Evolutionary conservation across 2,113 vertebrate species (phyloP).

Genomic region (Sapayoa aenigma): DNA sequence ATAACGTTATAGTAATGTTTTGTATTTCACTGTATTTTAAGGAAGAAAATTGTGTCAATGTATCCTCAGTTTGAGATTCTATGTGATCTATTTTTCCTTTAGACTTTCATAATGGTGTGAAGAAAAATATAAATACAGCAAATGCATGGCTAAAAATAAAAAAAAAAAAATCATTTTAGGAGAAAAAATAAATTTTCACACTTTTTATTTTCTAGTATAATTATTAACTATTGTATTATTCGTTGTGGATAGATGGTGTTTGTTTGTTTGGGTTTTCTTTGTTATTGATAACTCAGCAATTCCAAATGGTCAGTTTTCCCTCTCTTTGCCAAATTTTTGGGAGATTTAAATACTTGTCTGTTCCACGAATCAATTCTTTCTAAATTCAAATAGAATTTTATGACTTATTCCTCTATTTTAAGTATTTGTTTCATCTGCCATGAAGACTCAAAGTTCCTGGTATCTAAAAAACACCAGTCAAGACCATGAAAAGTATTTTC

Average conservation of each 20-base stretch:
- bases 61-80: neutral
- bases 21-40: neutral
- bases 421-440: neutral
- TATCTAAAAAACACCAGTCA: neutral
- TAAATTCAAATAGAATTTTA: neutral
- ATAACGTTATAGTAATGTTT: neutral
- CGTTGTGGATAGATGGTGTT: accelerated
- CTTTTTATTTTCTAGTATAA: neutral
- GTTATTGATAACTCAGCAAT: neutral
- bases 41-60: neutral
- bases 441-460: neutral
- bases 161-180: neutral
- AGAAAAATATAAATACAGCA: neutral
- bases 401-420: neutral
- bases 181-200: neutral
- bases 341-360: neutral
- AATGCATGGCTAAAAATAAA: neutral
- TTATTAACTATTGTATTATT: neutral
- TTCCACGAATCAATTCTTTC: neutral
- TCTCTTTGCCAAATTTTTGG: neutral
- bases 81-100: neutral
- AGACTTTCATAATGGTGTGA: neutral
- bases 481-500: neutral
- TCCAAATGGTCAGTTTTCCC: neutral
- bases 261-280: neutral